Evolutionary conservation across 1,140 invertebrate genomes (phyloP), one percentile per base, ranked within the genome.

Genomic region (Acromyrmex charruanus): DNA sequence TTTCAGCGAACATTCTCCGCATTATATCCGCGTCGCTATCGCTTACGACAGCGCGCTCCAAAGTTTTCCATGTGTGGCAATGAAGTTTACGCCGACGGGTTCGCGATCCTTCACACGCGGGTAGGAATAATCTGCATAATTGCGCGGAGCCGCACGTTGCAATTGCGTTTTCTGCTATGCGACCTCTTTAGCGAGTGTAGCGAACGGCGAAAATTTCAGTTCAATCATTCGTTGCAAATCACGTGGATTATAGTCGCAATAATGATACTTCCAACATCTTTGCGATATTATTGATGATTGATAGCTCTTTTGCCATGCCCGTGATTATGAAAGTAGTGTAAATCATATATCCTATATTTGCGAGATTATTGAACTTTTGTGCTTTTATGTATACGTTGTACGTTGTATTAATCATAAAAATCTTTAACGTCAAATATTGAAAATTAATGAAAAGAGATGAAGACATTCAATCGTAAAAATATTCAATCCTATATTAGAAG

Each of bases 61-160:
- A 75, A 84, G 80, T 84, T 84, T 84, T 75, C 80, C 39, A 74
- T 25, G 80, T 84, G 80, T 51, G 69, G 69, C 55, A 61, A 84
- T 58, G 80, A 82, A 82, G 80, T 84, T 84, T 75, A 74, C 39
- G 69, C 69, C 69, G 58, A 51, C 68, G 69, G 69, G 68, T 74
- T 72, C 80, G 68, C 68, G 80, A 82, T 82, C 80, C 68, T 74
- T 84, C 80, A 75, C 80, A 75, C 80, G 80, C 69, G 39, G 69
- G 35, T 72, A 72, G 53, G 80, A 84, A 84, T 84, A 84, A 84
- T 84, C 80, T 84, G 80, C 80, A 84, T 84, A 84, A 84, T 84
- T 84, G 80, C 69, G 14, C 80, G 80, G 68, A n/a, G 55, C 69
- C 53, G 80, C 49, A 21, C 75, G 75, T 58, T 75, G 80, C 69